Evolutionary conservation across 2,888 invertebrate species (phyloP).

Genomic region (Anarsia innoxiella): DNA sequence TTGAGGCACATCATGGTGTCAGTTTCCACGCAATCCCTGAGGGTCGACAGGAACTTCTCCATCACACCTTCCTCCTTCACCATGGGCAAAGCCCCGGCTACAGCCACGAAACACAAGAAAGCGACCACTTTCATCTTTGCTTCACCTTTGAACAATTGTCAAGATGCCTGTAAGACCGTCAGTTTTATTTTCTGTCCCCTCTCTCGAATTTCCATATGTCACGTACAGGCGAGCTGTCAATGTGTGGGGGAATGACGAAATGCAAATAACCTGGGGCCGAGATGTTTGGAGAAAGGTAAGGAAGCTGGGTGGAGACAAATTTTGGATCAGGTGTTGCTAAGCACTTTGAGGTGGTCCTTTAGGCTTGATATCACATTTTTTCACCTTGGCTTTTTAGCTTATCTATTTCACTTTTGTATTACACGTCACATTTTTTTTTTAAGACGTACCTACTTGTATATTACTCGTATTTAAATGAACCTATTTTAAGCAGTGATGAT

Average conservation of each 20-base stretch:
- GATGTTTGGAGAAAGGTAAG: constrained; percentile 7
- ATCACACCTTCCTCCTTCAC: constrained; percentile 53
- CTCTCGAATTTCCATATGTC: constrained; percentile 57
- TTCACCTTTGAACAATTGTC: constrained; percentile 59
- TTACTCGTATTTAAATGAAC: too few relatives aligned
- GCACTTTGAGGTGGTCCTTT: too few relatives aligned
- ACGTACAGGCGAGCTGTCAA: constrained; percentile 33
- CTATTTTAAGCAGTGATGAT: too few relatives aligned
- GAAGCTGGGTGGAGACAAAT: constrained; percentile 3
- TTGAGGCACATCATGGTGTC: constrained; percentile 83
- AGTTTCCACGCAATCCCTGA: constrained; percentile 82
- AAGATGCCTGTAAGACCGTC: constrained; percentile 43
- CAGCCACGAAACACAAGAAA: constrained; percentile 46
- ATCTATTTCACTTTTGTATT: too few relatives aligned
- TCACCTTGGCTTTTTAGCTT: too few relatives aligned
- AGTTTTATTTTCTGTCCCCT: constrained; percentile 66
- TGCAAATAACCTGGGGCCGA: constrained; percentile 1
- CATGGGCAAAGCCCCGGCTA: constrained; percentile 53
- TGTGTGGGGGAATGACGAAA: constrained; percentile 44
- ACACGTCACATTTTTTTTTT: too few relatives aligned
- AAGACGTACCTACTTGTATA: too few relatives aligned
- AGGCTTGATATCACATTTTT: too few relatives aligned
- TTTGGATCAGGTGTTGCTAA: constrained; percentile 1
- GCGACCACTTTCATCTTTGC: constrained; percentile 58
- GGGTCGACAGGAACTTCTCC: constrained; percentile 53